phyloP scores from a whole-genome alignment of 2,113 vertebrate genomes.

The Lynx canadensis region DNA sequence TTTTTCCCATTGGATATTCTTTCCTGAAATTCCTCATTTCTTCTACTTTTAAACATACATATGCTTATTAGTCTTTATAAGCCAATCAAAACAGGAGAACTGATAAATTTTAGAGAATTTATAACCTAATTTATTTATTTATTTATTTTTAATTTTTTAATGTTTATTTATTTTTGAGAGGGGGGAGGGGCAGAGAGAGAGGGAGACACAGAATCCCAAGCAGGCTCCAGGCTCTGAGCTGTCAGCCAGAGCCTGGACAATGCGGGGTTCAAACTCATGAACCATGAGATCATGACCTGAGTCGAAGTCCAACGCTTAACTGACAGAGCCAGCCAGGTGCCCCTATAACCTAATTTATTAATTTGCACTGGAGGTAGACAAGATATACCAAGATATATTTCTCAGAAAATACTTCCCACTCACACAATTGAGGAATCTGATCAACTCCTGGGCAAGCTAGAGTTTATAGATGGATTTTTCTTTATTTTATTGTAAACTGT shows the following conservation, averaged over 20 bases:
- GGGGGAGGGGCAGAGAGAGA: no score
- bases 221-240: no score
- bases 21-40: not conserved
- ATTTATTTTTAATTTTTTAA: no score
- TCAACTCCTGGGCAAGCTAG: not conserved
- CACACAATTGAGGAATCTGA: not conserved
- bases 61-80: not conserved
- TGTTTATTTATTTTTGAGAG: no score
- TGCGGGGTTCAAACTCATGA: no score
- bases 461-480: not conserved
- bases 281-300: no score
- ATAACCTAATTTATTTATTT: not conserved
- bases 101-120: not conserved
- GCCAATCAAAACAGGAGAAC: not conserved
- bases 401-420: not conserved
- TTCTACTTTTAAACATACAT: not conserved
- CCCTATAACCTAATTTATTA: not conserved
- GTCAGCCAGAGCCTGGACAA: no score
- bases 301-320: no score
- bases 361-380: not conserved
- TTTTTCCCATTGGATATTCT: no score
- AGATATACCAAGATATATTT: not conserved
- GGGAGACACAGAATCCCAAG: no score
- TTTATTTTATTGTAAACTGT: not conserved
- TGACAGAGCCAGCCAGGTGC: no score